Conservation (phyloP, 2,797 vertebrate genomes). For the Lophura swinhoii region DNA sequence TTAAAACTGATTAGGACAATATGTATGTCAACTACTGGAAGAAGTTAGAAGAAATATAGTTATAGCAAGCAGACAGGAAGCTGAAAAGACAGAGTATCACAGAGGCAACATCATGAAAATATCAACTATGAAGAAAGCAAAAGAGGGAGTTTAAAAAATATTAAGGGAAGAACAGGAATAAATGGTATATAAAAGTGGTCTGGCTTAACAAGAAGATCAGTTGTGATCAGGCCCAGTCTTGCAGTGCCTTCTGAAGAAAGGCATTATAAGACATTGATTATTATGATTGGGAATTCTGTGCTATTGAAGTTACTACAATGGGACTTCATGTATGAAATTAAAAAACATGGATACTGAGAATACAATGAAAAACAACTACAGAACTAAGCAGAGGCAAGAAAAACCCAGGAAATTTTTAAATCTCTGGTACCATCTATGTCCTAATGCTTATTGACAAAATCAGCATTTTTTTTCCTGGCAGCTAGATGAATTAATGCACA, state of each 20-base stretch:
- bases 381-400: not conserved
- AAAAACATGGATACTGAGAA: not conserved
- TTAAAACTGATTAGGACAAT: not conserved
- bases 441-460: not conserved
- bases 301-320: not conserved
- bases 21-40: not conserved
- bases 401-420: not conserved
- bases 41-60: not conserved
- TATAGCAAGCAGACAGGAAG: not conserved
- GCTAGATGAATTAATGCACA: not conserved
- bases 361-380: not conserved
- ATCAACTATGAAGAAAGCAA: not conserved
- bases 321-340: not conserved
- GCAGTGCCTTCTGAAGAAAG: not conserved
- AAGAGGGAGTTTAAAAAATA: not conserved
- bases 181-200: not conserved
- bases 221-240: not conserved
- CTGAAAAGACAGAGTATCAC: not conserved
- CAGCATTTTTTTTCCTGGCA: rapidly evolving
- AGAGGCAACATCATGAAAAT: not conserved
- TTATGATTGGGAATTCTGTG: not conserved
- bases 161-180: not conserved
- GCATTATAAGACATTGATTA: not conserved
- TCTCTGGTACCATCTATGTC: not conserved
- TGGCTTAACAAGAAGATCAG: not conserved